A percentile compares a stretch with the other conserved stretches of the same genome.
Conservation (phyloP, 1,140 invertebrate species). For the Drosophila pseudoobscura region DNA sequence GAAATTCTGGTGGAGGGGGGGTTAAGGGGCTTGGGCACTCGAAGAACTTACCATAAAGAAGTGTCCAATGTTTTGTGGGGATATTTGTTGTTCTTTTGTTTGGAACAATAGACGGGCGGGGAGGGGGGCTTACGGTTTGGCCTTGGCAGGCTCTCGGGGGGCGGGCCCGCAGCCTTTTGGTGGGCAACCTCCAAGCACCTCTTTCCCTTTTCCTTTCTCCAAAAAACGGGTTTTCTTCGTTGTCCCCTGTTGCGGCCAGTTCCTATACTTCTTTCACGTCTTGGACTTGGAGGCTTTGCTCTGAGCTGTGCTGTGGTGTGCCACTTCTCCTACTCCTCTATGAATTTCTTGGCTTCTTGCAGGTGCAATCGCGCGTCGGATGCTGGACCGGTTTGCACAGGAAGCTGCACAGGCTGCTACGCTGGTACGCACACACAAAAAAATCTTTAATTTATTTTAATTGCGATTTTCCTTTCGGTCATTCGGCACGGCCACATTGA, state of each 20-base stretch:
- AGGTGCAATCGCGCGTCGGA: conserved; percentile 44
- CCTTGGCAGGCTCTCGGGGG: too few relatives aligned
- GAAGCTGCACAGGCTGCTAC: conserved; percentile 36
- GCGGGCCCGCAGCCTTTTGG: too few relatives aligned
- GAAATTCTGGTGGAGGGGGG: background rate
- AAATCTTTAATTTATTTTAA: conserved; percentile 30
- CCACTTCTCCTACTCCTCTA: background rate
- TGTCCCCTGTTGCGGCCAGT: too few relatives aligned
- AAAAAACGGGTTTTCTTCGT: too few relatives aligned
- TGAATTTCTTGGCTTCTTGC: conserved; percentile 6
- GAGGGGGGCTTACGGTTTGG: too few relatives aligned
- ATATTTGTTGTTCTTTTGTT: conserved; percentile 3
- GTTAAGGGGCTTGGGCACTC: background rate
- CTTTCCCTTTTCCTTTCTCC: too few relatives aligned
- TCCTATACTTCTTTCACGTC: too few relatives aligned
- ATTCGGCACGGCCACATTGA: background rate
- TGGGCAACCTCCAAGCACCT: too few relatives aligned
- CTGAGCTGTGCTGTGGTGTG: too few relatives aligned
- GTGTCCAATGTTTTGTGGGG: conserved; percentile 29
- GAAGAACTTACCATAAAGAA: conserved; percentile 63
- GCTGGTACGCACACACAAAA: conserved; percentile 20
- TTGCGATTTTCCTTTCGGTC: conserved; percentile 7
- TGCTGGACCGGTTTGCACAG: conserved; percentile 67
- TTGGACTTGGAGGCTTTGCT: too few relatives aligned
- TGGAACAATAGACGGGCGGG: background rate